phyloP scores from a whole-genome alignment of 2,797 vertebrate genomes.

The Eulemur coronatus region DNA sequence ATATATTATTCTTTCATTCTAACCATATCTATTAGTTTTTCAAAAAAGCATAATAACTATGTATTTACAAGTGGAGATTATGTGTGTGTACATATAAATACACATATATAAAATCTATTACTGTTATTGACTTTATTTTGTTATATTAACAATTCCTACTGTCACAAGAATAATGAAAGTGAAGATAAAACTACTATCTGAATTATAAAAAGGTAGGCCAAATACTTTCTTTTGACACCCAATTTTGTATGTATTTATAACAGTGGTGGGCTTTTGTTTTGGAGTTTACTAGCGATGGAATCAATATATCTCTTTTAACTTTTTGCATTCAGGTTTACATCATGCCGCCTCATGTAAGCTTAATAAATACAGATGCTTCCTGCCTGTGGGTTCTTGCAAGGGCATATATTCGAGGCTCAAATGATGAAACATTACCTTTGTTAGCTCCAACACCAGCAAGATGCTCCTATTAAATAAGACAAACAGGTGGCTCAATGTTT shows the following conservation, averaged over 20 bases:
- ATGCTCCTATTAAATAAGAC: constrained; percentile 59
- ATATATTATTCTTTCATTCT: background rate
- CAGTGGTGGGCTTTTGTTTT: constrained; percentile 14
- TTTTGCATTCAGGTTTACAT: constrained; percentile 56
- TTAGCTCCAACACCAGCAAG: constrained; percentile 53
- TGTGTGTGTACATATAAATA: background rate
- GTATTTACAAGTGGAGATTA: background rate
- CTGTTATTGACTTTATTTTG: constrained; percentile 8
- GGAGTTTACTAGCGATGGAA: background rate
- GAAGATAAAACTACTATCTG: constrained; percentile 2
- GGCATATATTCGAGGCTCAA: constrained; percentile 40
- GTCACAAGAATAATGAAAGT: background rate
- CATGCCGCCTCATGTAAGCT: background rate
- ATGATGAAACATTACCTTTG: constrained; percentile 65
- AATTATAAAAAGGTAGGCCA: constrained; percentile 27
- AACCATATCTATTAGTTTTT: constrained; percentile 17
- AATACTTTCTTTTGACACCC: constrained; percentile 25
- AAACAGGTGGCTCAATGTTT: constrained; percentile 53
- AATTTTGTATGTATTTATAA: constrained; percentile 28
- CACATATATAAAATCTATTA: background rate
- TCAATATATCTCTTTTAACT: constrained; percentile 58
- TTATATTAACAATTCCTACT: background rate
- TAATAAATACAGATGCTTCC: constrained; percentile 57
- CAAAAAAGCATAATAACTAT: background rate
- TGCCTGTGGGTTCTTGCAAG: constrained; percentile 5